A percentile compares a stretch with the other conserved stretches of the same genome.
Evolutionary conservation across 2,797 vertebrate species (phyloP).

Genomic region (Sebastes nivosus): DNA sequence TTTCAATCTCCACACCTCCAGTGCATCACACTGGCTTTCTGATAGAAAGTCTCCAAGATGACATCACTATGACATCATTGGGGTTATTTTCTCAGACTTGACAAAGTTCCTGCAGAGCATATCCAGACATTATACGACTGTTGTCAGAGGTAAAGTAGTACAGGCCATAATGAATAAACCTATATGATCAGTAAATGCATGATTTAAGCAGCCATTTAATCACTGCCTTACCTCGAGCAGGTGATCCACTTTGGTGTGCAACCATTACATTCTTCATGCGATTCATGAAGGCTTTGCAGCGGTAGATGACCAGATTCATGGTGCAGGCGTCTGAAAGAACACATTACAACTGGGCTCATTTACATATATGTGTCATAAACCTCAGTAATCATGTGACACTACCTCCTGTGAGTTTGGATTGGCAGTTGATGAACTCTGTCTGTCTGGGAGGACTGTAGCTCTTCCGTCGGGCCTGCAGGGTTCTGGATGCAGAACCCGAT

Average conservation of each 20-base stretch:
- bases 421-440: constrained; percentile 94
- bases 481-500: constrained; percentile 2
- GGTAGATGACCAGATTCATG: constrained; percentile 78
- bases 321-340: constrained; percentile 67
- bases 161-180: not conserved
- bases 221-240: constrained; percentile 39
- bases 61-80: not conserved
- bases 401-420: constrained; percentile 93
- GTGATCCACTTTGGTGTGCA: constrained; percentile 29
- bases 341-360: not conserved
- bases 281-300: constrained; percentile 79
- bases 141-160: not conserved
- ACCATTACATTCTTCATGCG: constrained; percentile 72
- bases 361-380: not conserved
- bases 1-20: too few species aligned
- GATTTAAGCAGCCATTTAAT: not conserved
- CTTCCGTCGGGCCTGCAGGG: constrained; percentile 53
- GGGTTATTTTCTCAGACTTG: not conserved
- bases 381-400: not conserved
- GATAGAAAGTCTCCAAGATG: not conserved
- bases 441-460: constrained; percentile 68
- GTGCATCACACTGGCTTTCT: not conserved
- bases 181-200: not conserved
- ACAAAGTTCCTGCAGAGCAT: not conserved
- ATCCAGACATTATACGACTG: not conserved